These are phyloP conservation scores for Chaunax sp. DNA, from an alignment of 2,797 vertebrate genomes.

Conservation along the genomic window DNA sequence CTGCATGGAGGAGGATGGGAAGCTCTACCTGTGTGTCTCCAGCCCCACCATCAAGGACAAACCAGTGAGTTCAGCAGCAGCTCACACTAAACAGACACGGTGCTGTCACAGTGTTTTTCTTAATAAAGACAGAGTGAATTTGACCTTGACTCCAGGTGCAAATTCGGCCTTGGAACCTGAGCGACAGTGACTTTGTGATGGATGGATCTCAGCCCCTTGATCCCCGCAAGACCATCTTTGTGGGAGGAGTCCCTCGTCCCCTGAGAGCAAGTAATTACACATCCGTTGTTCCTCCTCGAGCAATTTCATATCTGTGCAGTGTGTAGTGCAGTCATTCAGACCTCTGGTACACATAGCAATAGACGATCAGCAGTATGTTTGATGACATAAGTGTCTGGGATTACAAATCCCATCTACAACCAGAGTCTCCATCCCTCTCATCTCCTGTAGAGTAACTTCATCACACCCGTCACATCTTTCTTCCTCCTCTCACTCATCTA, in stretches of 20 bases:
- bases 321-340: background rate
- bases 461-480: background rate
- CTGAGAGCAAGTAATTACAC: slow-evolving; percentile 91
- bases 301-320: background rate
- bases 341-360: background rate
- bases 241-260: slow-evolving; percentile 96
- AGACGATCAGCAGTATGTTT: slow-evolving; percentile 1
- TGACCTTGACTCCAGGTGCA: slow-evolving; percentile 87
- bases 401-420: too few species aligned
- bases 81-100: background rate
- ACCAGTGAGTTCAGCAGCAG: slow-evolving; percentile 86
- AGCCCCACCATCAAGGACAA: slow-evolving; percentile 99
- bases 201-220: slow-evolving; percentile 98
- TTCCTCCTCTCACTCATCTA: background rate
- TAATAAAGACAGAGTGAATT: background rate
- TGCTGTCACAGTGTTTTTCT: too few species aligned
- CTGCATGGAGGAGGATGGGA: slow-evolving; percentile 98
- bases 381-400: background rate
- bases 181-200: slow-evolving; percentile 99
- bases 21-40: slow-evolving; percentile 98
- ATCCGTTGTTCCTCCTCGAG: background rate
- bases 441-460: background rate
- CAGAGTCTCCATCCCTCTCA: background rate
- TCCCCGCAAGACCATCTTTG: slow-evolving; percentile 99
- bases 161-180: slow-evolving; percentile 98